Evolutionary conservation across 2,113 vertebrate genomes (phyloP).

Genomic region (Thryonomys swinderianus): DNA sequence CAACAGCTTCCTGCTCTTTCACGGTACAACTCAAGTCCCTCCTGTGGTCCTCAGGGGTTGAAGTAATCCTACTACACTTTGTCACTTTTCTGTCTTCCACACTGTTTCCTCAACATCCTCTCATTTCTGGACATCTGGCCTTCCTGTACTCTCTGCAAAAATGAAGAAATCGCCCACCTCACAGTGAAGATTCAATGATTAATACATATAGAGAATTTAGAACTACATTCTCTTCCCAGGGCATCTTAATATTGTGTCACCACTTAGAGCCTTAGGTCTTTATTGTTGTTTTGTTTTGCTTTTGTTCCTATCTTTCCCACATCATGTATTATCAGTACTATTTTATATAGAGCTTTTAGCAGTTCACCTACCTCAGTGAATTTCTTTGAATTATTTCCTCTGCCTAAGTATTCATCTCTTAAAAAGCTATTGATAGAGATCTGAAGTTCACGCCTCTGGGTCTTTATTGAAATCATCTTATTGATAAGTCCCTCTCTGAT

Average conservation of each 20-base stretch:
- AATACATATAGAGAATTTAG: not conserved
- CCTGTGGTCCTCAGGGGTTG: fast-evolving
- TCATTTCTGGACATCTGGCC: not conserved
- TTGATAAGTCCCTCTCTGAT: not conserved
- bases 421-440: not conserved
- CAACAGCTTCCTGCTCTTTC: not conserved
- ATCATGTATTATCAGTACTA: not conserved
- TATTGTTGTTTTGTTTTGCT: not conserved
- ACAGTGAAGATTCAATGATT: not conserved
- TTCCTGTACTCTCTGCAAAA: not conserved
- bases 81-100: not conserved
- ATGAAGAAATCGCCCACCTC: not conserved
- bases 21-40: not conserved
- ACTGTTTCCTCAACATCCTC: not conserved
- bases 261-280: not conserved
- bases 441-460: not conserved
- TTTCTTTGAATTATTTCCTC: not conserved
- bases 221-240: not conserved
- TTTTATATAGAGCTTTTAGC: not conserved
- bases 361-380: not conserved
- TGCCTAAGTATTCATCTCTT: not conserved
- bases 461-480: not conserved
- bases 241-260: not conserved
- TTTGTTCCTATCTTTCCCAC: not conserved
- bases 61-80: not conserved